phyloP scores from a whole-genome alignment of 2,888 invertebrate genomes.

The Beris chalybata region DNA sequence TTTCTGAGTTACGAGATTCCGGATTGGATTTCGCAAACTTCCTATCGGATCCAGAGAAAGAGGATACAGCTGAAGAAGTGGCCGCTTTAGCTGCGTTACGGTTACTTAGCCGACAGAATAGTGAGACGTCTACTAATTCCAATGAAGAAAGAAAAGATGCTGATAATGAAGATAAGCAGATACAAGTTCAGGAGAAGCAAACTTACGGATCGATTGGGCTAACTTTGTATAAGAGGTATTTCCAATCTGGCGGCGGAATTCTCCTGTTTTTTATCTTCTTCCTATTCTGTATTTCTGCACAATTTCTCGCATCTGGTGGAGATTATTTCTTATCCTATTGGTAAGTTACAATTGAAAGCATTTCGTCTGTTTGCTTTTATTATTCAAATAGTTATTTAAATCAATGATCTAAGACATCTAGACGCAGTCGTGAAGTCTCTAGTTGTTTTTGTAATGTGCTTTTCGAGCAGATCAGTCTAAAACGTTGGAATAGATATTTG shows the following conservation, averaged over 20 bases:
- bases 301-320: constrained; percentile 70
- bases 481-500: too few relatives aligned
- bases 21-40: constrained; percentile 79
- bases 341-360: constrained; percentile 47
- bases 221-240: constrained; percentile 67
- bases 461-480: too few relatives aligned
- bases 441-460: too few relatives aligned
- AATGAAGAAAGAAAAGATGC: constrained; percentile 52
- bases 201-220: constrained; percentile 66
- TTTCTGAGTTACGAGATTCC: constrained; percentile 69
- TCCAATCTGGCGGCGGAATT: constrained; percentile 71
- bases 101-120: constrained; percentile 50
- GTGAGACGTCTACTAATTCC: constrained; percentile 59
- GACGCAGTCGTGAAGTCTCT: too few relatives aligned
- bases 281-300: constrained; percentile 66
- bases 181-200: constrained; percentile 61
- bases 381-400: background rate
- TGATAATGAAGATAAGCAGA: constrained; percentile 52
- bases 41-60: constrained; percentile 61
- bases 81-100: constrained; percentile 46
- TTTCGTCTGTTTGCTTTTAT: background rate
- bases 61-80: constrained; percentile 46
- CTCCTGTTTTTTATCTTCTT: constrained; percentile 63
- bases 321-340: constrained; percentile 81
- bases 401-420: constrained; percentile 38